A percentile compares a stretch with the other conserved stretches of the same genome.
Conservation (phyloP, 2,113 vertebrate species). For the Garra rufa region DNA sequence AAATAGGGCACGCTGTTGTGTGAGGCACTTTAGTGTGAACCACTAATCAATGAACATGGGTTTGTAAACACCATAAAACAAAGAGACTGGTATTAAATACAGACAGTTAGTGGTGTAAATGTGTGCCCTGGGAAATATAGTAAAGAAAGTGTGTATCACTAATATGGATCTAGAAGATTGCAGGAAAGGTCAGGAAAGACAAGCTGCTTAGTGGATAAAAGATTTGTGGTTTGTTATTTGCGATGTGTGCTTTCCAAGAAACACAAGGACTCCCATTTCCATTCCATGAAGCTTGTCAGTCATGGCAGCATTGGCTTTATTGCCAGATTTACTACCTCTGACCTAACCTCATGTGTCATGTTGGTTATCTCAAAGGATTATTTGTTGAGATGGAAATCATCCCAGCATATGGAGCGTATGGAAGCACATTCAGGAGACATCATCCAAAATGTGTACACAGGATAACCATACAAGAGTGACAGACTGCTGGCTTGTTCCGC, state of each 20-base stretch:
- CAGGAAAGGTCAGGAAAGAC: background rate
- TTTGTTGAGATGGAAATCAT: slow-evolving; percentile 43
- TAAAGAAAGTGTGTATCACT: background rate
- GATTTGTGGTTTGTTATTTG: background rate
- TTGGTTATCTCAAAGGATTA: slow-evolving; percentile 33
- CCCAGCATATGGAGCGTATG: slow-evolving; percentile 33
- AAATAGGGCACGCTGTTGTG: background rate
- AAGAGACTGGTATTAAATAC: background rate
- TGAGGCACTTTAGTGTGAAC: background rate
- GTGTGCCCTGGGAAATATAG: background rate
- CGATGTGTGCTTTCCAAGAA: background rate
- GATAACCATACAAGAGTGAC: slow-evolving; percentile 37
- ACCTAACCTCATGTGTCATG: slow-evolving; percentile 19
- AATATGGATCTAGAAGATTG: background rate
- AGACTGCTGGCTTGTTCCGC: slow-evolving; percentile 45
- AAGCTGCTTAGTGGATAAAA: background rate
- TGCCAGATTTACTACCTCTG: slow-evolving; percentile 23
- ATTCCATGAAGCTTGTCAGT: slow-evolving; percentile 4
- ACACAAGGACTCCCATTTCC: slow-evolving; percentile 15
- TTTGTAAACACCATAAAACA: slow-evolving; percentile 21
- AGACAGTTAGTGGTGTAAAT: background rate
- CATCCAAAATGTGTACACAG: slow-evolving; percentile 44
- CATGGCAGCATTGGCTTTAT: background rate
- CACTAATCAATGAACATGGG: background rate
- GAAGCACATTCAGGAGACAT: slow-evolving; percentile 33